Evolutionary conservation across 2,797 vertebrate genomes (phyloP), one percentile per base, ranked within the genome.

Genomic region (Cuculus canorus): DNA sequence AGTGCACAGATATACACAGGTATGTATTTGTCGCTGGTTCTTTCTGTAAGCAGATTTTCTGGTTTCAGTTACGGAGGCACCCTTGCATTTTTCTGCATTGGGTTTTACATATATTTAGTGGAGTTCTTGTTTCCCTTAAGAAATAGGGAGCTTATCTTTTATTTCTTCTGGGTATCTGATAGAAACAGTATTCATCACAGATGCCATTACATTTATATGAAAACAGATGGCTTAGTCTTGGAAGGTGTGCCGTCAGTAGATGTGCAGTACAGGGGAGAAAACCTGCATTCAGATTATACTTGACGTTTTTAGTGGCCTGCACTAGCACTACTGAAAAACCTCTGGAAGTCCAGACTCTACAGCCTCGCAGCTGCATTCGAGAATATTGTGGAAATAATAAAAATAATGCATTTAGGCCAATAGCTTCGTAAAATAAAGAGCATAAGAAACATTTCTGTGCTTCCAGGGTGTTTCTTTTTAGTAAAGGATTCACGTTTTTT

Each of bases 191-290:
- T 30, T 63, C 12, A 33, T 23, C 45, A 69, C 23, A 27, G 39
- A 53, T 2, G 1, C 22, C 25, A 21, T 9, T 37, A 28, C 25
- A 23, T 30, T 70, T 23, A 41, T 6, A 61, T 0, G 0, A 28
- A 76, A 57, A 39, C 10, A 68, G 35, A 47, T 68, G 23, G n/a
- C 23, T 72, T 68, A 16, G 11, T 13, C 27, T 64, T 48, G 50
- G 18, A 69, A 54, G 35, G 35, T 9, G 41, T 0, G 13, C 4
- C 5, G 33, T 25, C 18, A 48, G 16, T 13, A 65, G 17, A 25
- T 33, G 14, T 10, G 17, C 68, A 72, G 30, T 7, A 52, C 11
- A 41, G 17, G n/a, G 50, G 59, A 77, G 56, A n/a, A 57, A 77
- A 35, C 5, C 8, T 30, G 43, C 33, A 35, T 32, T 54, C 19